phyloP scores from a whole-genome alignment of 2,113 vertebrate genomes.

The Periophthalmodon schlosseri region DNA sequence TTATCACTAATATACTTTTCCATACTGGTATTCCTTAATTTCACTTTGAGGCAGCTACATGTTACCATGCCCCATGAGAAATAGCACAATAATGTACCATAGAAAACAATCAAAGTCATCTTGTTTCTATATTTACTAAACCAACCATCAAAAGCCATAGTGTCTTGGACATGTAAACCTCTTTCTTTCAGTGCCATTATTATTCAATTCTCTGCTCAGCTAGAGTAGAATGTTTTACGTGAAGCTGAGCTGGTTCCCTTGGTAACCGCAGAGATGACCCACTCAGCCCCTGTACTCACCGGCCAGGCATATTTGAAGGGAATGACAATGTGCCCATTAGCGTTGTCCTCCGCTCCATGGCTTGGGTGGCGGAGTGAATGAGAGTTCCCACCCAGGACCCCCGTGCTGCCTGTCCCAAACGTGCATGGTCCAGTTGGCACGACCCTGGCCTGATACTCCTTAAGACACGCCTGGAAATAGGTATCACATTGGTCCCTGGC shows the following conservation, averaged over 20 bases:
- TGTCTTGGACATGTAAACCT: neutral
- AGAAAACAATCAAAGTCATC: neutral
- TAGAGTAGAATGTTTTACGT: conserved; percentile 59
- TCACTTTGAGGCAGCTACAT: neutral
- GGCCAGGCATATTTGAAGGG: conserved; percentile 83
- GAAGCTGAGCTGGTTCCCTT: conserved; percentile 64
- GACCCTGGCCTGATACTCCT: conserved; percentile 82
- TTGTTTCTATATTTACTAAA: neutral
- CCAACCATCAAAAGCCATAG: neutral
- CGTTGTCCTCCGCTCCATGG: conserved; percentile 58
- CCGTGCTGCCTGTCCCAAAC: conserved; percentile 73
- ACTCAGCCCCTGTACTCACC: conserved; percentile 71
- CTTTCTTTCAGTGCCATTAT: conserved; percentile 44
- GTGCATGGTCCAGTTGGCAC: conserved; percentile 72
- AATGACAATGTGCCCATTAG: conserved; percentile 72
- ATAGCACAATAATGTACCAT: neutral
- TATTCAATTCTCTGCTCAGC: conserved; percentile 53
- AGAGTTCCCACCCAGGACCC: conserved; percentile 78
- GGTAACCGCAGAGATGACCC: conserved; percentile 58
- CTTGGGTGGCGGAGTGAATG: conserved; percentile 62
- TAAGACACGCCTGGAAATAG: conserved; percentile 81
- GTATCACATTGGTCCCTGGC: conserved; percentile 76
- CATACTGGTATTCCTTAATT: neutral
- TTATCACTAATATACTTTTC: neutral
- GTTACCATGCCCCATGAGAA: neutral